A percentile compares a stretch with the other conserved stretches of the same genome.
These are phyloP conservation scores for Barbus barbus DNA, from an alignment of 2,113 vertebrate species.

Conservation along the genomic window DNA sequence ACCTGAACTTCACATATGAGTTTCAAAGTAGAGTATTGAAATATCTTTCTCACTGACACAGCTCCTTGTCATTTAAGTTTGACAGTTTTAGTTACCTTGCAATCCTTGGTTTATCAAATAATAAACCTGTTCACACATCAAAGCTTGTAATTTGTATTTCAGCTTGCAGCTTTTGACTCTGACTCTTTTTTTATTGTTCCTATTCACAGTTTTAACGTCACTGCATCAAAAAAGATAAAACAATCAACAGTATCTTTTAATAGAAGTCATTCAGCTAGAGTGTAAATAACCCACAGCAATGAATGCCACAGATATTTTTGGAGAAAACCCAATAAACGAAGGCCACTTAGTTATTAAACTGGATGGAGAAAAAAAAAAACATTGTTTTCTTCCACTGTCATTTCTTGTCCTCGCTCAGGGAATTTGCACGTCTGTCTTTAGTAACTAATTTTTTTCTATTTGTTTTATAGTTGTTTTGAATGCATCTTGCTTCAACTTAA, in stretches of 20 bases:
- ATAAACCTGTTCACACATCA: not conserved
- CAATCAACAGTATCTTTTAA: slow-evolving; percentile 16
- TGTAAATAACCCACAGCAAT: slow-evolving; percentile 39
- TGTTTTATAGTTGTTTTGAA: not conserved
- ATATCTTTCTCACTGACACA: not conserved
- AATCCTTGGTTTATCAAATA: not conserved
- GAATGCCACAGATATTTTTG: slow-evolving; percentile 22
- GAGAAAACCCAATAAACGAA: slow-evolving; percentile 23
- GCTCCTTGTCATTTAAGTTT: not conserved
- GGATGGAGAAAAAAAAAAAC: not conserved
- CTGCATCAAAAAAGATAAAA: slow-evolving; percentile 19
- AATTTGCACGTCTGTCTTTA: not conserved
- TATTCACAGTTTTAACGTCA: not conserved
- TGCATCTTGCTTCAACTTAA: slow-evolving; percentile 3
- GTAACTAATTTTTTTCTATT: not conserved
- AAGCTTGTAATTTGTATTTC: not conserved
- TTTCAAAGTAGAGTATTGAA: too few relatives aligned
- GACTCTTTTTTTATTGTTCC: not conserved
- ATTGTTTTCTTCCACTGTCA: not conserved
- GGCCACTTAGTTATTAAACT: slow-evolving; percentile 30
- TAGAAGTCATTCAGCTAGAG: slow-evolving; percentile 1
- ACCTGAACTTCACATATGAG: too few relatives aligned
- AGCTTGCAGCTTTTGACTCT: not conserved
- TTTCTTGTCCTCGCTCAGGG: not conserved
- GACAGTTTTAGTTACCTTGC: not conserved